Evolutionary conservation across 2,113 vertebrate species (phyloP).

Genomic region (Sorex fumeus): DNA sequence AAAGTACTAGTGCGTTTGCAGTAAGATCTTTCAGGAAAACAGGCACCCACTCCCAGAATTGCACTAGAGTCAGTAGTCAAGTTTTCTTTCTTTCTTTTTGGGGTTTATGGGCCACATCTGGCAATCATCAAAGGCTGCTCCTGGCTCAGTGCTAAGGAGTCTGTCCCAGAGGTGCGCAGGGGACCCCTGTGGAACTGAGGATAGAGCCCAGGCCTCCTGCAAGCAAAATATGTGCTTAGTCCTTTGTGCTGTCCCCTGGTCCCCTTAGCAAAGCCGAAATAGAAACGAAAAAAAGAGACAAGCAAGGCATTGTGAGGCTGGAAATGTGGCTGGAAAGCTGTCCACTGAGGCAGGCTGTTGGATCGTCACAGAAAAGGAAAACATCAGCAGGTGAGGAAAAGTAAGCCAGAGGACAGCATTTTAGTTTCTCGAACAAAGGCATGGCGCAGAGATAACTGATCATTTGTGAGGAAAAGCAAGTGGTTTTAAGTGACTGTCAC

Average conservation of each 20-base stretch:
- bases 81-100: too few species aligned
- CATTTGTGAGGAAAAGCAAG: constrained; percentile 21
- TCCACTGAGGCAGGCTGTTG: not conserved
- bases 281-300: constrained; percentile 23
- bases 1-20: constrained; percentile 17
- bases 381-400: not conserved
- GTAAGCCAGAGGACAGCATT: not conserved
- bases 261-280: not conserved
- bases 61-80: too few species aligned
- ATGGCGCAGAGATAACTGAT: not conserved
- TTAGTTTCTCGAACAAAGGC: not conserved
- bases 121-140: too few species aligned
- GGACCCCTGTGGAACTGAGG: too few species aligned
- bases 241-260: too few species aligned
- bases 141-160: too few species aligned
- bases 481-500: not conserved
- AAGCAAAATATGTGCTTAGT: too few species aligned
- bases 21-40: constrained; percentile 23
- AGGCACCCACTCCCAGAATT: not conserved
- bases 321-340: not conserved
- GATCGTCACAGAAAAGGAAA: not conserved
- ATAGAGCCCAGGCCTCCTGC: too few species aligned
- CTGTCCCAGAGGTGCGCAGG: too few species aligned
- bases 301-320: constrained; percentile 6
- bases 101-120: too few species aligned